Percentiles rank a stretch among this genome's conserved stretches.
phyloP scores from a whole-genome alignment of 2,113 vertebrate genomes.

The Hydrochoerus hydrochaeris region DNA sequence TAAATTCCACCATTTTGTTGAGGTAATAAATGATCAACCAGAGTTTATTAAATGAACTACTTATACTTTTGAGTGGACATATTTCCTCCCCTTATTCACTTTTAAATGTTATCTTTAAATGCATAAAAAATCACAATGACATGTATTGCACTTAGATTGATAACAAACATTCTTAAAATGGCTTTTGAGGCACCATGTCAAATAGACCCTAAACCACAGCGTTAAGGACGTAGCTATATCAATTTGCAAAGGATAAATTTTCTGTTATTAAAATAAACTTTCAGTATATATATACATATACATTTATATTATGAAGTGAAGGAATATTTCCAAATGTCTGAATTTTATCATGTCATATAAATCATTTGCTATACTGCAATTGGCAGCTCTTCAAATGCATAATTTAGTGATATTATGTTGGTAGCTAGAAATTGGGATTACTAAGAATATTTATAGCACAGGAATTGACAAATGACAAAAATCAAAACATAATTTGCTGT shows the following conservation, averaged over 20 bases:
- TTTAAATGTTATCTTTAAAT: background rate
- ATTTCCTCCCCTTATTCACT: background rate
- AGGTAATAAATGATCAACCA: background rate
- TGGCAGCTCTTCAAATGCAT: background rate
- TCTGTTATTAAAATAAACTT: background rate
- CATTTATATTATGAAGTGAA: background rate
- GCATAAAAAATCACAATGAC: background rate
- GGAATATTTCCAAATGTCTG: background rate
- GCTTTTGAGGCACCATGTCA: background rate
- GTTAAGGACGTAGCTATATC: background rate
- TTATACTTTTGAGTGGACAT: background rate
- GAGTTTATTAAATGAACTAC: background rate
- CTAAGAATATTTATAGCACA: background rate
- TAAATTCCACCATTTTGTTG: slow-evolving; percentile 21
- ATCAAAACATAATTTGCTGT: background rate
- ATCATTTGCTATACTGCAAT: background rate
- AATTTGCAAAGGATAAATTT: background rate
- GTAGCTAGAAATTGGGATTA: background rate
- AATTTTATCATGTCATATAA: background rate
- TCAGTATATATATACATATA: background rate
- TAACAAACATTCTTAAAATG: background rate
- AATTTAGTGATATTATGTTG: background rate
- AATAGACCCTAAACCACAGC: rapidly evolving
- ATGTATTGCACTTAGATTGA: background rate
- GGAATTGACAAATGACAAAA: background rate